Conservation (phyloP, 2,797 vertebrate species). For the Ambastaia sidthimunki region DNA sequence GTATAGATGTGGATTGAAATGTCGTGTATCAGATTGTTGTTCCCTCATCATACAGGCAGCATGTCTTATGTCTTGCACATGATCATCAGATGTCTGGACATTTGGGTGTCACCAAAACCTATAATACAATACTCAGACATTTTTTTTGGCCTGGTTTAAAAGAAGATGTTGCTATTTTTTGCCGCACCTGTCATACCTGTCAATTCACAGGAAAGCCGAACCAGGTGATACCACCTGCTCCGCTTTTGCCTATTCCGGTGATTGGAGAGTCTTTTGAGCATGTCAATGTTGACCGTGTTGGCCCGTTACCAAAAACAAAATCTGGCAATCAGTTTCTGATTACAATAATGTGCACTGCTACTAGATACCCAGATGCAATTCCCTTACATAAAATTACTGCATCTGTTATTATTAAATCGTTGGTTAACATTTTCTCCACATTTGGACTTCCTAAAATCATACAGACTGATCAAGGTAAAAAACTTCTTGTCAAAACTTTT, state of each 20-base stretch:
- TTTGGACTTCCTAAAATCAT: not conserved
- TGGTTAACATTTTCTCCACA: not conserved
- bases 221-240: not conserved
- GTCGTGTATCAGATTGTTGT: not conserved
- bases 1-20: not conserved
- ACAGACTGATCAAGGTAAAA: not conserved
- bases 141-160: not conserved
- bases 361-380: not conserved
- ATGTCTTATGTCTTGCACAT: not conserved
- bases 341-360: not conserved
- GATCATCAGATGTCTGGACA: not conserved
- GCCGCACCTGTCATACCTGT: not conserved
- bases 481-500: not conserved
- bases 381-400: not conserved
- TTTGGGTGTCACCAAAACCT: not conserved
- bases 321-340: not conserved
- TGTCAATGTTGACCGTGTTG: not conserved
- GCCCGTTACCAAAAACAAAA: not conserved
- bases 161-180: not conserved
- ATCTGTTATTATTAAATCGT: not conserved
- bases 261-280: not conserved
- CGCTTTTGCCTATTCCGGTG: not conserved
- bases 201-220: not conserved
- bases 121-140: not conserved
- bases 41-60: not conserved